Conservation (phyloP, 2,888 invertebrate species). For the Dicyrtoma fusca region DNA sequence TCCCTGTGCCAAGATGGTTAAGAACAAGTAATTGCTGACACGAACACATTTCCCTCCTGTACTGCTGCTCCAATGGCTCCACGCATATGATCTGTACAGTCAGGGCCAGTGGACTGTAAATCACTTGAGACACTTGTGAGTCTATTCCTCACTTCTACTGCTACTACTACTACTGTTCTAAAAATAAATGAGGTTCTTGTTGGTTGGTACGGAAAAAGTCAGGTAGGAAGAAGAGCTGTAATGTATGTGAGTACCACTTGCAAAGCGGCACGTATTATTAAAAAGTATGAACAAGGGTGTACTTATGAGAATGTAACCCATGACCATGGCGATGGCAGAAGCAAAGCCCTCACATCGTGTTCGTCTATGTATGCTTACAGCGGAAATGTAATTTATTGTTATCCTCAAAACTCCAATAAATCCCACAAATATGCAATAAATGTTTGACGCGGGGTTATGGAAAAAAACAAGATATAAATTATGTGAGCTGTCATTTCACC, state of each 20-base stretch:
- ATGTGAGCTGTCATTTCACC: conserved; percentile 11
- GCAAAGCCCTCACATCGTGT: too few relatives aligned
- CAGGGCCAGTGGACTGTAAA: background rate
- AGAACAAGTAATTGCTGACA: too few relatives aligned
- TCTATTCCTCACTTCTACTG: background rate
- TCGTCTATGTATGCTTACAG: too few relatives aligned
- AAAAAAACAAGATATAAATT: conserved; percentile 21
- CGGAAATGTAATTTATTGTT: conserved; percentile 19
- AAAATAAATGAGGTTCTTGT: background rate
- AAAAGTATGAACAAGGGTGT: too few relatives aligned
- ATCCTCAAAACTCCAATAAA: conserved; percentile 23
- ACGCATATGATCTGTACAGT: background rate
- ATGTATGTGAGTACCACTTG: too few relatives aligned
- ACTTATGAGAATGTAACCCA: too few relatives aligned
- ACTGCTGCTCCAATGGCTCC: too few relatives aligned
- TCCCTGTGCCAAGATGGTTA: too few relatives aligned
- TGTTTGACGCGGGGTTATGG: conserved; percentile 7
- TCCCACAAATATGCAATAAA: conserved; percentile 16
- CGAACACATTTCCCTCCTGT: too few relatives aligned
- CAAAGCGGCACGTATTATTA: too few relatives aligned
- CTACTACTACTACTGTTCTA: too few relatives aligned
- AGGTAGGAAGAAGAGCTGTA: background rate
- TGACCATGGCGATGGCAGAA: too few relatives aligned
- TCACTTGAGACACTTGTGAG: background rate
- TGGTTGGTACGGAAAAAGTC: background rate